Conservation (phyloP, 2,113 vertebrate genomes). For the Crotalus tigris region DNA sequence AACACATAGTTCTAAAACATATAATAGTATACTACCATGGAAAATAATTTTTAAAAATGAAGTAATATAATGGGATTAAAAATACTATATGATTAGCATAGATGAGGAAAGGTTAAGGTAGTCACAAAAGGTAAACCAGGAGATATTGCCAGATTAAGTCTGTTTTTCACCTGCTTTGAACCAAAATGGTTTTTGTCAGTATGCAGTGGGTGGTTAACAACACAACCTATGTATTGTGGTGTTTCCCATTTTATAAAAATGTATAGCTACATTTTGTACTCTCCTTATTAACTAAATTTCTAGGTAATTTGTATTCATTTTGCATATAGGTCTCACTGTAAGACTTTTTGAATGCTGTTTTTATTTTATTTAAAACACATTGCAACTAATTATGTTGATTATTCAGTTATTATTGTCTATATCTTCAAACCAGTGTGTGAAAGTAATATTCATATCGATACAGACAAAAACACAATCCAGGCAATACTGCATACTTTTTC, state of each 20-base stretch:
- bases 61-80: background rate
- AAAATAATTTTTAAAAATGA: background rate
- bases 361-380: background rate
- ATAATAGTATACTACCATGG: background rate
- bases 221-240: background rate
- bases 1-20: too few relatives aligned
- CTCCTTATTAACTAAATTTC: background rate
- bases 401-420: background rate
- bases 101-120: background rate
- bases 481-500: background rate
- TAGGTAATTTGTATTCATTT: background rate
- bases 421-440: background rate
- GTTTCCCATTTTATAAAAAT: background rate
- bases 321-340: background rate
- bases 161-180: background rate
- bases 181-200: background rate
- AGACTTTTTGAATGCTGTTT: background rate
- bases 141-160: background rate
- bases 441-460: background rate
- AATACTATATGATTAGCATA: background rate
- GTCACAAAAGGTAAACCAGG: background rate
- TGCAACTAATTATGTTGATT: background rate
- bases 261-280: background rate
- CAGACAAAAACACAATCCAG: background rate
- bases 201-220: background rate